A percentile compares a stretch with the other conserved stretches of the same genome.
Conservation (phyloP, 2,113 vertebrate genomes). For the Artemisiospiza belli region DNA sequence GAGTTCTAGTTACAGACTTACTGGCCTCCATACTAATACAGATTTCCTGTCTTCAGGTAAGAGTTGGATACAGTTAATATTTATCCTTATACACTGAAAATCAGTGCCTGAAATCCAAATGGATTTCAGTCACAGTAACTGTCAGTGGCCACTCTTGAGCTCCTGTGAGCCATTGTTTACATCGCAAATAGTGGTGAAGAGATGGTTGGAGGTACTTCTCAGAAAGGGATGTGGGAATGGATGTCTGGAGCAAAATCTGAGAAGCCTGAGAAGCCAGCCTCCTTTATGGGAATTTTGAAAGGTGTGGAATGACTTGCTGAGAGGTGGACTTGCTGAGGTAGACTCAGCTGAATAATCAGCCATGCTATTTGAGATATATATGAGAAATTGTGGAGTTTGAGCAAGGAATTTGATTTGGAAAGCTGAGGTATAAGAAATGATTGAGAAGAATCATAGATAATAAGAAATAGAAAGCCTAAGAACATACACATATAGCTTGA, state of each 20-base stretch:
- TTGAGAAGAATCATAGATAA: background rate
- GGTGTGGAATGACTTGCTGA: background rate
- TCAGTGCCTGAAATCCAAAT: background rate
- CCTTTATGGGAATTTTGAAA: background rate
- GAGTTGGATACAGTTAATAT: background rate
- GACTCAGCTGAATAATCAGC: background rate
- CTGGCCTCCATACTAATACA: background rate
- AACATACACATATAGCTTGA: background rate
- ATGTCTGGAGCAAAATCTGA: background rate
- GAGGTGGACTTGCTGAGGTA: background rate
- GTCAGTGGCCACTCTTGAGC: background rate
- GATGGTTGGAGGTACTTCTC: accelerated
- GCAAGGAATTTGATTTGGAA: background rate
- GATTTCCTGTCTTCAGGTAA: background rate
- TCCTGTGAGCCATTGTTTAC: background rate
- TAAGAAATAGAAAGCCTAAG: background rate
- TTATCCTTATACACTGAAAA: background rate
- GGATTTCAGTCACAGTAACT: background rate
- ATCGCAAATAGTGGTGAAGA: background rate
- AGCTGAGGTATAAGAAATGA: background rate
- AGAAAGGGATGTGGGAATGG: background rate
- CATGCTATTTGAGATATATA: background rate
- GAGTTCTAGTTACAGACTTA: background rate
- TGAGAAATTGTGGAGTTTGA: background rate
- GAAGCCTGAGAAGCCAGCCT: background rate